Evolutionary conservation across 2,888 invertebrate species (phyloP).

Genomic region (Conchocele bisecta): DNA sequence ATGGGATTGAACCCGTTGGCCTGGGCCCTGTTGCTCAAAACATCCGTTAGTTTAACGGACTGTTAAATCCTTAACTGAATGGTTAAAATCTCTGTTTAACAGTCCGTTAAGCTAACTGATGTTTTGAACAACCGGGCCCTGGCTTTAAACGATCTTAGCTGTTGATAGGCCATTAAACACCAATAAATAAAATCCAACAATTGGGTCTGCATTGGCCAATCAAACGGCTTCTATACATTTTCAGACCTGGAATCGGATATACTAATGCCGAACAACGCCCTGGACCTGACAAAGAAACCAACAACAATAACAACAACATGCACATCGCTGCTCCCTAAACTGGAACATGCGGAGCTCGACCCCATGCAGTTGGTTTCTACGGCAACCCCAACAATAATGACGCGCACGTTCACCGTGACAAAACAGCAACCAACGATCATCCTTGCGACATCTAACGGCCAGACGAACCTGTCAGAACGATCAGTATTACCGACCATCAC

Average conservation of each 20-base stretch:
- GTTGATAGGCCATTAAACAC: no score
- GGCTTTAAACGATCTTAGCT: no score
- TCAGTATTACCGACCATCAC: slow-evolving; percentile 86
- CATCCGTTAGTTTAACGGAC: no score
- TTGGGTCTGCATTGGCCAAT: no score
- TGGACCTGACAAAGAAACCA: slow-evolving; percentile 87
- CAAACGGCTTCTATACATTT: slow-evolving; percentile 47
- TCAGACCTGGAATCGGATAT: slow-evolving; percentile 93
- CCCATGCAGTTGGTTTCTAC: slow-evolving; percentile 63
- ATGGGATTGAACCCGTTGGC: no score
- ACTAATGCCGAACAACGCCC: slow-evolving; percentile 88
- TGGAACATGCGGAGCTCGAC: slow-evolving; percentile 68
- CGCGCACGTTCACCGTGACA: slow-evolving; percentile 59
- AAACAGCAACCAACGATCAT: slow-evolving; percentile 84
- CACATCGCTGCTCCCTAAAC: slow-evolving; percentile 75
- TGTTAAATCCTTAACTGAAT: no score
- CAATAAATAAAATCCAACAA: no score
- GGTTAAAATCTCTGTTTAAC: no score
- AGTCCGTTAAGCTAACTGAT: no score
- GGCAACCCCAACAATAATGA: slow-evolving; percentile 55
- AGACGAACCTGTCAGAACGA: slow-evolving; percentile 41
- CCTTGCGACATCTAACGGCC: slow-evolving; percentile 69
- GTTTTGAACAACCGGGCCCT: no score
- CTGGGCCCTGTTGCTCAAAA: no score
- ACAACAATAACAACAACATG: slow-evolving; percentile 15